Conservation (phyloP, 2,113 vertebrate genomes). For the Boleophthalmus pectinirostris region DNA sequence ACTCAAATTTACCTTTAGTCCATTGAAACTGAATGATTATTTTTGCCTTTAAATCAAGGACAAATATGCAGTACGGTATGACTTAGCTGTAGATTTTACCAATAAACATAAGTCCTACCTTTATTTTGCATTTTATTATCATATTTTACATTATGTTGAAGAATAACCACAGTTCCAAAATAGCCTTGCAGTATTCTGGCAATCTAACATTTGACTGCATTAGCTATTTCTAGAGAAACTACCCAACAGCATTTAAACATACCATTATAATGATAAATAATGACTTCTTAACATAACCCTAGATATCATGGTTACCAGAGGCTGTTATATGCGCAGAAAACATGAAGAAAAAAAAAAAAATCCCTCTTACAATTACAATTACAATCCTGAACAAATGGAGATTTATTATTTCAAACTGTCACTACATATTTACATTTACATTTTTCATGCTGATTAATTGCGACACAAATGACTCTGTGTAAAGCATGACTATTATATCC, state of each 20-base stretch:
- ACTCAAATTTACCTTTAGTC: not conserved
- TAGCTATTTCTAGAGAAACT: no score
- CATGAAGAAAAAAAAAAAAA: no score
- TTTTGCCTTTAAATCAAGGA: not conserved
- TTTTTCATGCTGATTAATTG: not conserved
- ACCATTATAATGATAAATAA: not conserved
- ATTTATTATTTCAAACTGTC: not conserved
- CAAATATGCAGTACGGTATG: no score
- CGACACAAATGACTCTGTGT: not conserved
- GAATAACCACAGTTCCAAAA: no score
- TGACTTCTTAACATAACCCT: not conserved
- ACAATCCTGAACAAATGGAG: not conserved
- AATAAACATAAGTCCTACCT: no score
- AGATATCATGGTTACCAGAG: not conserved
- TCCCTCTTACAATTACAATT: not conserved
- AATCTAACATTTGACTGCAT: no score
- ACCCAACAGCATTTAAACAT: no score
- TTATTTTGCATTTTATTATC: no score
- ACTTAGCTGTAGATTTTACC: no score
- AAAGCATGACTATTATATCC: conserved; percentile 21
- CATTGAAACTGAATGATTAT: not conserved
- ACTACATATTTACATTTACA: not conserved
- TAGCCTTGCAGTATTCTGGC: no score
- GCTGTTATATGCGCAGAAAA: not conserved
- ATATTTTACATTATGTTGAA: not conserved